Evolutionary conservation across 2,888 invertebrate genomes (phyloP), one percentile per base, ranked within the genome.

Genomic region (Rosalia funebris): DNA sequence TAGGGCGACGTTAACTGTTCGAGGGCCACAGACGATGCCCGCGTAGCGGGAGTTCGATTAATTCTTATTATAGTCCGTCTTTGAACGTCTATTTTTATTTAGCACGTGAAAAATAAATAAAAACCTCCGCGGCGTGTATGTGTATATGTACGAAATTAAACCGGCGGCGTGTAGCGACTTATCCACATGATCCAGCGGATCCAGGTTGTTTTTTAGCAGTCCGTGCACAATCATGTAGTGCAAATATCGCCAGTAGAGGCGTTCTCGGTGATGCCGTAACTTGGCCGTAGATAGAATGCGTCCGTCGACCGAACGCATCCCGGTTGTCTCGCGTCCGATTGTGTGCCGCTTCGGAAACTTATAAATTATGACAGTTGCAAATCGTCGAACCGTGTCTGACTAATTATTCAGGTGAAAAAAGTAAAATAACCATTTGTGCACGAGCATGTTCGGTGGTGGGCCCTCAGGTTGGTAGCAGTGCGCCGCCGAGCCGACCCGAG

Each of bases 381-480:
- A 57, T 60, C 36, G 52, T 37, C 19, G 47, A 46, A 56, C 46
- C 44, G 45, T 42, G 48, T 60, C 47, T 42, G 34, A 31, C 25
- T 60, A 50, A 60, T 56, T 50, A 45, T 56, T 56, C 54, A 42
- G 34, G 54, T 45, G 46, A 42, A 20, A 50, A 48, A 25, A 34
- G 45, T 52, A 54, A 46, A 53, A 60, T 57, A 55, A 57, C 36
- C 50, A 34, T 32, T 57, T 17, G 46, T 34, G 52, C 57, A 45
- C 55, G 50, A 42, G 47, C 52, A 44, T 53, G 60, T 36, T 36
- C 45, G 47, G 58, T 53, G 15, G 39, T 52, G 17, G 44, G 62
- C 57, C 59, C 57, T 58, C 60, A 64, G 60, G 78, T 77, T 79
- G 78, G 78, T 72, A 78, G 74, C 71, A 75, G 72, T 77, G 80